Conservation (phyloP, 2,797 vertebrate species). For the Malacoctenus gilli region DNA sequence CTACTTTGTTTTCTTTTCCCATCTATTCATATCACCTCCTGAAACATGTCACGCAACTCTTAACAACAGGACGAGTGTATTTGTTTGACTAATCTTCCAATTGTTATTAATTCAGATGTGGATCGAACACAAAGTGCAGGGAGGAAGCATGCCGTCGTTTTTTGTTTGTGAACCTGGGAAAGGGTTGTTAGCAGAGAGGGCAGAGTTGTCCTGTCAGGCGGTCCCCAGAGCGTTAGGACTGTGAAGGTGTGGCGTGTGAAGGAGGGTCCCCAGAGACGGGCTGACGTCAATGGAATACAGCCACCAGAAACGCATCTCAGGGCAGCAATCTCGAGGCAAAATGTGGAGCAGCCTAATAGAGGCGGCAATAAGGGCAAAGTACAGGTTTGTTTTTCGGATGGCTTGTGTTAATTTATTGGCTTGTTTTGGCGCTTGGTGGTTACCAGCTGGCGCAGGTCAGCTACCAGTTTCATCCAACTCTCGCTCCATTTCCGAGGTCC, state of each 20-base stretch:
- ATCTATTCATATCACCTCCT: conserved; percentile 4
- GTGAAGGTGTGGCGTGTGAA: conserved; percentile 49
- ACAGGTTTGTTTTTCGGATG: conserved; percentile 43
- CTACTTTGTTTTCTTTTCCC: conserved; percentile 1
- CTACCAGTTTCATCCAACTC: too few species aligned
- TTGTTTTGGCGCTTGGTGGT: conserved; percentile 1
- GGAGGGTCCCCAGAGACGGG: conserved; percentile 40
- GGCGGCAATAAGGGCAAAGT: conserved; percentile 52
- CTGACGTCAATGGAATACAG: conserved; percentile 61
- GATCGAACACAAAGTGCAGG: neutral
- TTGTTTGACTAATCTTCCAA: conserved; percentile 4
- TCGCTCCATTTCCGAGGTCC: too few species aligned
- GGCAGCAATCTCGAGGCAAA: conserved; percentile 28
- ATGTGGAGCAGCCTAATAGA: conserved; percentile 15
- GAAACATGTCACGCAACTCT: neutral
- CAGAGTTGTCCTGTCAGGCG: conserved; percentile 19
- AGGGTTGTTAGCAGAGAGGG: neutral
- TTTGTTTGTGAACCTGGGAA: neutral
- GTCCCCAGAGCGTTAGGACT: conserved; percentile 30
- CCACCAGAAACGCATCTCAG: conserved; percentile 37
- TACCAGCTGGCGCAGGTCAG: conserved; percentile 8
- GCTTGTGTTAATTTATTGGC: conserved; percentile 15
- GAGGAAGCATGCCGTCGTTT: neutral
- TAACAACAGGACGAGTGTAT: neutral
- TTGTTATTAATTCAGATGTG: neutral